Evolutionary conservation across 2,888 invertebrate genomes (phyloP).

Genomic region (Malthinus seriepunctatus): DNA sequence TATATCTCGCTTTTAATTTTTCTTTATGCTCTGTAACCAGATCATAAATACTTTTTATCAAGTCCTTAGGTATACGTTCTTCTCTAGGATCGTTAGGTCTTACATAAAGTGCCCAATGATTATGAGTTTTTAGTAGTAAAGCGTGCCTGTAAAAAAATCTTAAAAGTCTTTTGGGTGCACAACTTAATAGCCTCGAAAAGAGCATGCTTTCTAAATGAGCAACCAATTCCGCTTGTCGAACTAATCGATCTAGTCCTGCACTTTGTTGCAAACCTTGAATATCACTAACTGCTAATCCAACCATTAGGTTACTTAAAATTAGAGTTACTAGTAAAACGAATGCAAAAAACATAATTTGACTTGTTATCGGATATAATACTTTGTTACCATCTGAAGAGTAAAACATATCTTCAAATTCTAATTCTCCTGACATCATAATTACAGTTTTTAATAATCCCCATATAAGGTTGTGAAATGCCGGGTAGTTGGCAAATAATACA

Average conservation of each 20-base stretch:
- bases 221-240: constrained; percentile 80
- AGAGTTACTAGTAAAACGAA: constrained; percentile 82
- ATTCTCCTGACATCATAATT: constrained; percentile 88
- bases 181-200: constrained; percentile 74
- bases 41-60: constrained; percentile 73
- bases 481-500: constrained; percentile 78
- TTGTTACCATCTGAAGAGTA: constrained; percentile 55
- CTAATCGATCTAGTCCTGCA: constrained; percentile 77
- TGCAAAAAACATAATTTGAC: constrained; percentile 74
- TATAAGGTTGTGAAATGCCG: constrained; percentile 68
- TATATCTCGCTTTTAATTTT: constrained; percentile 52
- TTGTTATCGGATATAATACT: constrained; percentile 70
- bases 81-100: constrained; percentile 84
- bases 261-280: constrained; percentile 80
- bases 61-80: constrained; percentile 74
- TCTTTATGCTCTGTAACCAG: constrained; percentile 72
- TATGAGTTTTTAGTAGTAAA: constrained; percentile 73
- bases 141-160: constrained; percentile 72
- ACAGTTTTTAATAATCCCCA: constrained; percentile 74
- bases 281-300: constrained; percentile 85
- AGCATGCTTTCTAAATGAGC: constrained; percentile 82
- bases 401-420: constrained; percentile 85
- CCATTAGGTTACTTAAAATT: constrained; percentile 80
- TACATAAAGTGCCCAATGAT: constrained; percentile 73
- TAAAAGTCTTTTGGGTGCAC: constrained; percentile 64